A percentile compares a stretch with the other conserved stretches of the same genome.
phyloP scores from a whole-genome alignment of 1,140 invertebrate genomes.

The Scaptomyza montana region DNA sequence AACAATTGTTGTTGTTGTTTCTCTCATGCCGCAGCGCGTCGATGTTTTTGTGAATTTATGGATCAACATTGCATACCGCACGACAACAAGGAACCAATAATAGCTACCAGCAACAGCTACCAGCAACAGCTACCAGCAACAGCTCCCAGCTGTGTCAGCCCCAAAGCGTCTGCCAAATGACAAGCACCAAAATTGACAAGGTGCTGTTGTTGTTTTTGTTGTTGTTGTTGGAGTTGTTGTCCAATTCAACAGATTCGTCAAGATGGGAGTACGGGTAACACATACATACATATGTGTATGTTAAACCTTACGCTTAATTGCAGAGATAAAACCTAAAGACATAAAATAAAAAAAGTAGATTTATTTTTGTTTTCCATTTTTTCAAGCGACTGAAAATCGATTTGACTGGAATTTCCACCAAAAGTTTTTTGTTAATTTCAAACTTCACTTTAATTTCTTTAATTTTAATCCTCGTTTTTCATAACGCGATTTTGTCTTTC shows the following conservation, averaged over 20 bases:
- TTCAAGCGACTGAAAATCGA: too few species aligned
- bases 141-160: slow-evolving; percentile 33
- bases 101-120: not conserved
- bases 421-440: too few species aligned
- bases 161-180: slow-evolving; percentile 52
- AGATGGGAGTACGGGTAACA: not conserved
- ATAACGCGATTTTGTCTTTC: too few species aligned
- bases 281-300: too few species aligned
- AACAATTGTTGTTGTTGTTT: slow-evolving; percentile 21
- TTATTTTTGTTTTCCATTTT: too few species aligned
- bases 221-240: slow-evolving; percentile 25
- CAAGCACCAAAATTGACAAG: slow-evolving; percentile 62
- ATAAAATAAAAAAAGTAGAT: too few species aligned
- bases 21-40: slow-evolving; percentile 24
- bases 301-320: too few species aligned
- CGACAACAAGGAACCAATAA: slow-evolving; percentile 41
- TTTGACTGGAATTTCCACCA: too few species aligned
- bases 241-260: slow-evolving; percentile 30
- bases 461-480: too few species aligned
- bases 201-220: slow-evolving; percentile 43
- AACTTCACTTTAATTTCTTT: too few species aligned
- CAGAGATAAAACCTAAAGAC: too few species aligned
- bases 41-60: slow-evolving; percentile 68
- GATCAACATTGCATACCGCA: slow-evolving; percentile 65
- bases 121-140: slow-evolving; percentile 8